Evolutionary conservation across 2,113 vertebrate species (phyloP).

Genomic region (Carassius carassius): DNA sequence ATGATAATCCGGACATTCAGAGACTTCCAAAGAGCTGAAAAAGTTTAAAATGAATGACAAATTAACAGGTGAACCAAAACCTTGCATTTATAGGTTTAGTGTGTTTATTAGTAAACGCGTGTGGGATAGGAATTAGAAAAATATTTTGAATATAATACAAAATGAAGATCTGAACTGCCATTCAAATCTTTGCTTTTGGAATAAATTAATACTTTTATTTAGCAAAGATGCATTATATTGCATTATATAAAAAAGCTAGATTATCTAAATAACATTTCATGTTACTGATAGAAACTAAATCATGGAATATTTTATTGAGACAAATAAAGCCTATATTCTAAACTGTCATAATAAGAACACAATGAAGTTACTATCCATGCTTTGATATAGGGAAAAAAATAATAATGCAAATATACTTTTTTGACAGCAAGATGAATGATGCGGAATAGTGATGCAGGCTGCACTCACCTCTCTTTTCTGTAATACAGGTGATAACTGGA

Average conservation of each 20-base stretch:
- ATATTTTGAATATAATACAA: neutral
- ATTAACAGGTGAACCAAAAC: neutral
- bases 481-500: conserved; percentile 83
- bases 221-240: neutral
- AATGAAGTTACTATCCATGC: neutral
- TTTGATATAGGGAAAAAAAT: neutral
- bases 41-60: neutral
- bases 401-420: neutral
- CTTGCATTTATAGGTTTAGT: neutral
- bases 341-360: neutral
- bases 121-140: neutral
- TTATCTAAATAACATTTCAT: neutral
- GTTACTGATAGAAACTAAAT: neutral
- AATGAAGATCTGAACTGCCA: neutral
- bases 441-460: neutral
- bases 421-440: neutral
- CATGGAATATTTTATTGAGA: neutral
- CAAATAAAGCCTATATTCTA: neutral
- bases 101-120: neutral
- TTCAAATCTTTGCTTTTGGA: neutral
- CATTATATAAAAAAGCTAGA: too few relatives aligned
- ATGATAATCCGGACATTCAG: conserved; percentile 89
- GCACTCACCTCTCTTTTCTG: conserved; percentile 79
- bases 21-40: conserved; percentile 60
- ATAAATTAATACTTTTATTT: neutral